Conservation (phyloP, 2,113 vertebrate genomes). For the Anthoscopus minutus region DNA sequence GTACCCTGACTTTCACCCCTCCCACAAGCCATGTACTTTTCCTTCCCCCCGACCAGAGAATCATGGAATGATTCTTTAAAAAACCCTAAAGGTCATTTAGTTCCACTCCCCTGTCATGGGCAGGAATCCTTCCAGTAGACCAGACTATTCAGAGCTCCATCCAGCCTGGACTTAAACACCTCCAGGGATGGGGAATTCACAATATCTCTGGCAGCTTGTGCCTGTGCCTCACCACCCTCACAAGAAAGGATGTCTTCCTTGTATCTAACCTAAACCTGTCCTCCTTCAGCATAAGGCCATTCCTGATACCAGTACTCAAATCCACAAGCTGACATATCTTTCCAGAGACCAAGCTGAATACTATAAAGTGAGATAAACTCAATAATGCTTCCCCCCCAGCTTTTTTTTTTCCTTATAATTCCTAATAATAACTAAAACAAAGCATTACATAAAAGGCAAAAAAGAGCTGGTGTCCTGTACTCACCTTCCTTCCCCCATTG, state of each 20-base stretch:
- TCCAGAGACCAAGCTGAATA: neutral
- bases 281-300: neutral
- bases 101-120: neutral
- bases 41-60: neutral
- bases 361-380: neutral
- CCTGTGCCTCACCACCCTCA: neutral
- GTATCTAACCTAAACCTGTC: neutral
- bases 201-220: neutral
- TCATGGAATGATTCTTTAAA: neutral
- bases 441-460: neutral
- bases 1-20: neutral
- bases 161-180: neutral
- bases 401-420: neutral
- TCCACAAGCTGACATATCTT: neutral
- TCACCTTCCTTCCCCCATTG: neutral
- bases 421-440: neutral
- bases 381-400: rapidly evolving
- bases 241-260: neutral
- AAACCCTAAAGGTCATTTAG: neutral
- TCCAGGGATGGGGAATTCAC: neutral
- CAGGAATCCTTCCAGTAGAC: neutral
- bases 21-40: neutral
- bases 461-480: neutral
- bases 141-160: neutral
- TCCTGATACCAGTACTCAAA: neutral